A percentile compares a stretch with the other conserved stretches of the same genome.
These are phyloP conservation scores for Hypomesus transpacificus DNA, from an alignment of 2,113 vertebrate species.

Conservation along the genomic window DNA sequence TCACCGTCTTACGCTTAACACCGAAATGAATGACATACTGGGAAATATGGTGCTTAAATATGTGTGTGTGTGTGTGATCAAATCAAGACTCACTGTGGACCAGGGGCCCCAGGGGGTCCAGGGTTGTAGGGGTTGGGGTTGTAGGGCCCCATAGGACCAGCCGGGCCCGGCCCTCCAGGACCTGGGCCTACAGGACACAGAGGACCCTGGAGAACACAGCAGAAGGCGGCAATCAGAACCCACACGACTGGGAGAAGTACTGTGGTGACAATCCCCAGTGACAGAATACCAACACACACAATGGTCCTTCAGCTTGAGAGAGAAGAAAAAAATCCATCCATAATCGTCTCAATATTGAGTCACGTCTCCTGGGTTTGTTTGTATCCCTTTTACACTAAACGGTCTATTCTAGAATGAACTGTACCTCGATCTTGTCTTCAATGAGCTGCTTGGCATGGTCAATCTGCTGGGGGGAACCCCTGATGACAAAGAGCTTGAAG, in stretches of 20 bases:
- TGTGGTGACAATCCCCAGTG: too few relatives aligned
- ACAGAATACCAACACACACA: too few relatives aligned
- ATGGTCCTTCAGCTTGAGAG: too few relatives aligned
- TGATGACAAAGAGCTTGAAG: slow-evolving; percentile 88
- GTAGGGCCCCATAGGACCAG: slow-evolving; percentile 81
- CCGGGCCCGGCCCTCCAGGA: slow-evolving; percentile 72
- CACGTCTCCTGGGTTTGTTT: too few relatives aligned
- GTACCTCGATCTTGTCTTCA: slow-evolving; percentile 91
- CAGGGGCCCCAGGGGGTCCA: slow-evolving; percentile 70
- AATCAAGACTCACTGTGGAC: slow-evolving; percentile 73
- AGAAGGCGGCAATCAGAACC: background rate
- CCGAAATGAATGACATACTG: too few relatives aligned
- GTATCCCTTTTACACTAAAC: too few relatives aligned
- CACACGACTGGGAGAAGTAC: too few relatives aligned
- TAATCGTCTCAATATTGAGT: too few relatives aligned
- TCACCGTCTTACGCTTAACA: too few relatives aligned
- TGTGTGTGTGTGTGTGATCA: background rate
- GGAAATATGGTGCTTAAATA: background rate
- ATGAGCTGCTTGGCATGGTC: slow-evolving; percentile 94
- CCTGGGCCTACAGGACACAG: slow-evolving; percentile 78
- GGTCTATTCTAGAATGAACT: slow-evolving; percentile 45
- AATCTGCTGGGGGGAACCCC: slow-evolving; percentile 87
- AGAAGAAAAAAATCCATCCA: too few relatives aligned
- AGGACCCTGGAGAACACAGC: slow-evolving; percentile 63
- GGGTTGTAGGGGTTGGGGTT: slow-evolving; percentile 78